These are phyloP conservation scores for Escarpia spicata DNA, from an alignment of 2,888 invertebrate genomes.

Conservation along the genomic window DNA sequence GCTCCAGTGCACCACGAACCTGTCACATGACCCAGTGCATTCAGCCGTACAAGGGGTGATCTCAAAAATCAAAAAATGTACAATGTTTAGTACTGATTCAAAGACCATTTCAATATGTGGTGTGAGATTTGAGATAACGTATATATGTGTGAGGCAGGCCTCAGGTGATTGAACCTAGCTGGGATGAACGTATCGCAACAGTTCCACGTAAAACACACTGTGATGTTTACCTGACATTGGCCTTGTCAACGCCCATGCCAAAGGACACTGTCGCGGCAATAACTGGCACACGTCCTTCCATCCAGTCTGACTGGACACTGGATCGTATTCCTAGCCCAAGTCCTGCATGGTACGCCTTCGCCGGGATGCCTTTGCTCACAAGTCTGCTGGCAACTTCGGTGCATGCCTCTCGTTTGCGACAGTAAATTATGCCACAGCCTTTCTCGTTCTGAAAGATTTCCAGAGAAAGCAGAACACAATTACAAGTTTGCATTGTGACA, in stretches of 20 bases:
- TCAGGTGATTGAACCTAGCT: too few relatives aligned
- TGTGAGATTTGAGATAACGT: too few relatives aligned
- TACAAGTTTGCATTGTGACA: background rate
- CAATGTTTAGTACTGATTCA: too few relatives aligned
- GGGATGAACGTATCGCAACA: too few relatives aligned
- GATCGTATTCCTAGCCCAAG: constrained; percentile 67
- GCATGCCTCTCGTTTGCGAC: constrained; percentile 91
- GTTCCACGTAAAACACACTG: background rate
- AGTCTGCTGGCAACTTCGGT: constrained; percentile 84
- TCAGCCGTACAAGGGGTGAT: too few relatives aligned
- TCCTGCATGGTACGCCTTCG: constrained; percentile 89
- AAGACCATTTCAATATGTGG: too few relatives aligned
- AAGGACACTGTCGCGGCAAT: constrained; percentile 98
- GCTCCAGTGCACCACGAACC: constrained; percentile 97
- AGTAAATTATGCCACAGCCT: constrained; percentile 91
- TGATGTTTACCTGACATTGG: constrained; percentile 78
- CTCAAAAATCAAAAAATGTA: too few relatives aligned
- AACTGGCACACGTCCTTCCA: constrained; percentile 84
- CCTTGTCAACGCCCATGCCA: constrained; percentile 99
- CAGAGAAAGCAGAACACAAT: background rate
- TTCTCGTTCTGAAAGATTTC: constrained; percentile 25
- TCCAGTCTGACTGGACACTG: constrained; percentile 75
- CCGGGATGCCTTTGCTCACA: constrained; percentile 72
- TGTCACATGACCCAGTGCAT: constrained; percentile 55
- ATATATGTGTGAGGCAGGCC: too few relatives aligned